A percentile compares a stretch with the other conserved stretches of the same genome.
phyloP scores from a whole-genome alignment of 2,113 vertebrate genomes.

The Scytalopus superciliaris region DNA sequence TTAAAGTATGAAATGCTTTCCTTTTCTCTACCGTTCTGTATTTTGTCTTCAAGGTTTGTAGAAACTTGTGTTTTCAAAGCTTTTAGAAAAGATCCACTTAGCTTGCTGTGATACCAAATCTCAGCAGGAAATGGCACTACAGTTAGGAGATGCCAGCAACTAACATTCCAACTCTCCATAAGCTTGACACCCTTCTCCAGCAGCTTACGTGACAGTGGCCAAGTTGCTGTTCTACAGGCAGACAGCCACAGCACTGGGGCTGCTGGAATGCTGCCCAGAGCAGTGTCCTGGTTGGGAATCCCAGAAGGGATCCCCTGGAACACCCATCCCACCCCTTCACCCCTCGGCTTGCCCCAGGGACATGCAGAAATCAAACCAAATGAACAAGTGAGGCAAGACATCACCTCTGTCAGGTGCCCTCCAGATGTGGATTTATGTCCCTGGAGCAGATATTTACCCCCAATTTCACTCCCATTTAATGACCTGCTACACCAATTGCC shows the following conservation, averaged over 20 bases:
- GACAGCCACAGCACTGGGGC: background rate
- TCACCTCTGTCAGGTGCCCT: background rate
- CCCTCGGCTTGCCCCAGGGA: background rate
- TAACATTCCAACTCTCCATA: background rate
- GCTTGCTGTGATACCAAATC: background rate
- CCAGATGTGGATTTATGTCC: background rate
- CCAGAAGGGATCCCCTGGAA: fast-evolving
- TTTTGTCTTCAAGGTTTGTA: background rate
- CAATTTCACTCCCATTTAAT: background rate
- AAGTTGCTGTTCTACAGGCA: fast-evolving
- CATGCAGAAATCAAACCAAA: fast-evolving
- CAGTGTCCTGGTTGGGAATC: background rate
- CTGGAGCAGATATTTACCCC: background rate
- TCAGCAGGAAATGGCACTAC: background rate
- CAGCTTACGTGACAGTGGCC: background rate
- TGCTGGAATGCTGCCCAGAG: fast-evolving
- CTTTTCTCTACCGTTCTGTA: background rate
- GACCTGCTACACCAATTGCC: fast-evolving
- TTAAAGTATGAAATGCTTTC: background rate
- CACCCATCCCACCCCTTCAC: background rate
- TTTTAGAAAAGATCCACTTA: background rate
- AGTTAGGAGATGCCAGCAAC: background rate
- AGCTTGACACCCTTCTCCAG: background rate
- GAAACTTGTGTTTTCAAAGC: background rate
- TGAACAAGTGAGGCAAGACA: fast-evolving